Conservation (phyloP, 2,888 invertebrate genomes). For the Ditylenchus weischeri region DNA sequence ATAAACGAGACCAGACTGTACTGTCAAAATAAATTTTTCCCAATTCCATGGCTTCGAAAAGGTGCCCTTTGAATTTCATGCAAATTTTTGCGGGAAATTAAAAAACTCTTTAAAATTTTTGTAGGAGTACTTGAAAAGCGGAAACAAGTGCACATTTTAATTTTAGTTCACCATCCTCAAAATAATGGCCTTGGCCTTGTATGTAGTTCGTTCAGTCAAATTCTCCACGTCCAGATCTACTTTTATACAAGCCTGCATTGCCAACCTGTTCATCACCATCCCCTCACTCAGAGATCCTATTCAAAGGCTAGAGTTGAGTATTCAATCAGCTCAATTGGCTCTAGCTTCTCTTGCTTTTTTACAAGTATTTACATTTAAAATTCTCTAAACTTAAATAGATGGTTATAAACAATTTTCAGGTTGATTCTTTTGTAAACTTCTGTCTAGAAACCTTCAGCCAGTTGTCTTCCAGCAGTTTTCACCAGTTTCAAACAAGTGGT, state of each 20-base stretch:
- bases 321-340: conserved; percentile 68
- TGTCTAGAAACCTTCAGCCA: conserved; percentile 13
- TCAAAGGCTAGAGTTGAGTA: conserved; percentile 77
- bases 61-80: no score
- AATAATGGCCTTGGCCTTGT: conserved; percentile 30
- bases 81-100: no score
- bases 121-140: no score
- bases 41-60: no score
- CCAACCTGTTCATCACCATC: conserved; percentile 90
- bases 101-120: no score
- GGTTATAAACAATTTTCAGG: conserved; percentile 6
- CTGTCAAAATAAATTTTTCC: no score
- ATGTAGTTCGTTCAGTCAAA: conserved; percentile 25
- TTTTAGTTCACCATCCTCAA: conserved; percentile 65
- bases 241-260: conserved; percentile 87
- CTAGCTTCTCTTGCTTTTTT: conserved; percentile 60
- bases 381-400: no score
- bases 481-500: neutral
- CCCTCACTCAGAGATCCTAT: conserved; percentile 84
- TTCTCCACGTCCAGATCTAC: conserved; percentile 63
- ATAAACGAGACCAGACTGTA: no score
- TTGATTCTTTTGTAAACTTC: conserved; percentile 17
- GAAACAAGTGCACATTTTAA: neutral
- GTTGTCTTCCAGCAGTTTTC: conserved; percentile 1
- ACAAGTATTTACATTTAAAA: conserved; percentile 54